A percentile compares a stretch with the other conserved stretches of the same genome.
phyloP scores from a whole-genome alignment of 2,888 invertebrate species.

The Trissolcus brochymenae region DNA sequence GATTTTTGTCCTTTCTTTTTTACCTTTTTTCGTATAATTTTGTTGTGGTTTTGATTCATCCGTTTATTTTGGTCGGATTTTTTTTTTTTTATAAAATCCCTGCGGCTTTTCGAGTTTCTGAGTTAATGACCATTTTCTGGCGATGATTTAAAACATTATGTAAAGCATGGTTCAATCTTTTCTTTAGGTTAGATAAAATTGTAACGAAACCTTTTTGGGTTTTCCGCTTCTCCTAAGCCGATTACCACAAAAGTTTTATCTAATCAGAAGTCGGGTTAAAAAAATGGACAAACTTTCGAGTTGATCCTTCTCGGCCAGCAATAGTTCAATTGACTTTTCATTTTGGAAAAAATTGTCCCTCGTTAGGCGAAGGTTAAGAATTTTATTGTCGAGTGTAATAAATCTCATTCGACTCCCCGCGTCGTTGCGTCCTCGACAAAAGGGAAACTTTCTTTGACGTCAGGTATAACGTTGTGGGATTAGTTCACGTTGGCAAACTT shows the following conservation, averaged over 20 bases:
- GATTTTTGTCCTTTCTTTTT: no score
- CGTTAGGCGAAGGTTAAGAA: conserved; percentile 9
- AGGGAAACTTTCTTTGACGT: conserved; percentile 27
- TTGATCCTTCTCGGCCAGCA: neutral
- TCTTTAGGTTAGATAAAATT: conserved; percentile 22
- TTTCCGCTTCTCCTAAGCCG: conserved; percentile 9
- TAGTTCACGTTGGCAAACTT: conserved; percentile 3
- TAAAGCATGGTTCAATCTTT: no score
- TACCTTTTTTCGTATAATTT: no score
- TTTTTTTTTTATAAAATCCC: no score
- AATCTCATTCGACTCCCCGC: conserved; percentile 10
- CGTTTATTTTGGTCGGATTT: no score
- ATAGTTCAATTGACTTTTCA: neutral
- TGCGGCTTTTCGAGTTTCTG: no score
- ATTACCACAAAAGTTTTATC: conserved; percentile 10
- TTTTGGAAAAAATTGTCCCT: conserved; percentile 1
- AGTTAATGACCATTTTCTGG: no score
- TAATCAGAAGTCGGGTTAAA: neutral
- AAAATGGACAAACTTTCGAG: neutral
- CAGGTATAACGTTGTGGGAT: conserved; percentile 15
- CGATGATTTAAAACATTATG: no score
- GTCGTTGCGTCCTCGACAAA: conserved; percentile 12
- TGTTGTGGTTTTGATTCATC: no score
- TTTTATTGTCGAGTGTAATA: conserved; percentile 21
- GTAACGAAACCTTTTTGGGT: conserved; percentile 9